These are phyloP conservation scores for Pammene aurita DNA, from an alignment of 2,888 invertebrate genomes.

Conservation along the genomic window DNA sequence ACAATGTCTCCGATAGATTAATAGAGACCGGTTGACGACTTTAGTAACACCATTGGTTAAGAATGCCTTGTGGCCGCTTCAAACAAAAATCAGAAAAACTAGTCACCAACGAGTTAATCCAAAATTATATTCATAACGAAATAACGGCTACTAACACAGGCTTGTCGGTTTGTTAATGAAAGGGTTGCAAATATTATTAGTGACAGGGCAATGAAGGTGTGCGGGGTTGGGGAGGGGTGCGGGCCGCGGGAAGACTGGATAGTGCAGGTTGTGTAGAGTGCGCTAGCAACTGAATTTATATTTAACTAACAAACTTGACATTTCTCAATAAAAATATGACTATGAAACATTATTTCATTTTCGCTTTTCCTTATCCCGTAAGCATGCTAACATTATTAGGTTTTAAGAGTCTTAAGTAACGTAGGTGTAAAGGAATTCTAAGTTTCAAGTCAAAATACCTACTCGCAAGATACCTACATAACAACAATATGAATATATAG, in stretches of 20 bases:
- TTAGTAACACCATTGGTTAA: too few relatives aligned
- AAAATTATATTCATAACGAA: background rate
- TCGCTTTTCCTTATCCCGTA: background rate
- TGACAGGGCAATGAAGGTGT: background rate
- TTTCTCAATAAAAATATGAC: conserved; percentile 40
- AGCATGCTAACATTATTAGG: too few relatives aligned
- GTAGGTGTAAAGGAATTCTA: too few relatives aligned
- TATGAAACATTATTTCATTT: conserved; percentile 32
- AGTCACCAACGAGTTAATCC: background rate
- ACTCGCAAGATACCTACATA: too few relatives aligned
- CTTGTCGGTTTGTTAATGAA: too few relatives aligned
- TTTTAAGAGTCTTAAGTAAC: too few relatives aligned
- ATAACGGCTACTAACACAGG: background rate
- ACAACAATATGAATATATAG: too few relatives aligned
- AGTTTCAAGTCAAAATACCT: too few relatives aligned
- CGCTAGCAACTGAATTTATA: conserved; percentile 42
- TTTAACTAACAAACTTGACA: conserved; percentile 40
- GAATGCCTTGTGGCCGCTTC: too few relatives aligned
- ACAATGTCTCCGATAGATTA: too few relatives aligned
- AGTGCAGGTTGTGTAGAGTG: conserved; percentile 41
- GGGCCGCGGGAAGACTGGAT: conserved; percentile 41
- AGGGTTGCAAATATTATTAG: background rate
- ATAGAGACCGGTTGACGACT: too few relatives aligned
- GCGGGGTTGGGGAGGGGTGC: background rate
- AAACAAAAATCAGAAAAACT: background rate